Base-by-base conservation (phyloP, 2,888 invertebrate genomes). In the Malthinus flaveolus region DNA sequence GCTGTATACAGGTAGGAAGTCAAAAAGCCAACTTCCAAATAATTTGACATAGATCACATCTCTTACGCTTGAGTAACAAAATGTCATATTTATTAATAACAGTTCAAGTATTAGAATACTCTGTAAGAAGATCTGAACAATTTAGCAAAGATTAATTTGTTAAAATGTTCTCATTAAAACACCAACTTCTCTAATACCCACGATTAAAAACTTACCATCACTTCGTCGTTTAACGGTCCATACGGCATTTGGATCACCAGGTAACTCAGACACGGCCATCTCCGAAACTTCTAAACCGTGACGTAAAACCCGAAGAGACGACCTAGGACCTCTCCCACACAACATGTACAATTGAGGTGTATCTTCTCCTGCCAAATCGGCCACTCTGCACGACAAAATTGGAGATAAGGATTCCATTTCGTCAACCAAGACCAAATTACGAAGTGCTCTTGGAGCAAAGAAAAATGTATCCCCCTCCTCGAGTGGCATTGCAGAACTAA, bases 401-500 rank as follows among this genome's bases (percentile, higher is more conserved):
- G 97, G 97, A 0, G 97, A 95, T 11, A 97, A 84, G 6, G 96
- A 97, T 73, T 97, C 97, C 81, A 97, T 82, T 81, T 98, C 97
- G 80, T 99, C 99, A 6, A 99, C 97, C 70, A 96, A 82, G 0
- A 98, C 95, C 35, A 99, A 84, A 83, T 99, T 99, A 73, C 95
- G 88, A 1, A 99, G 82, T 0, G 91, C 87, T 67, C 98, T 84
- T 1, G 98, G 97, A 1, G 95, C 96, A 81, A 98, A 99, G 82
- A 98, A 98, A 81, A 98, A 99, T 0, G 97, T 98, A 74, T 99
- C 98, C 6, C 97, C 98, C 78, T 99, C 98, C 79, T 98, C 98
- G 44, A 98, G 79, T 0, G 97, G 97, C 93, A 97, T 97, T 1
- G 96, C 95, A 10, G 97, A 97, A 78, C 96, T 97, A 77, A 99